These are phyloP conservation scores for Malurus melanocephalus DNA, from an alignment of 2,113 vertebrate species.

Conservation along the genomic window DNA sequence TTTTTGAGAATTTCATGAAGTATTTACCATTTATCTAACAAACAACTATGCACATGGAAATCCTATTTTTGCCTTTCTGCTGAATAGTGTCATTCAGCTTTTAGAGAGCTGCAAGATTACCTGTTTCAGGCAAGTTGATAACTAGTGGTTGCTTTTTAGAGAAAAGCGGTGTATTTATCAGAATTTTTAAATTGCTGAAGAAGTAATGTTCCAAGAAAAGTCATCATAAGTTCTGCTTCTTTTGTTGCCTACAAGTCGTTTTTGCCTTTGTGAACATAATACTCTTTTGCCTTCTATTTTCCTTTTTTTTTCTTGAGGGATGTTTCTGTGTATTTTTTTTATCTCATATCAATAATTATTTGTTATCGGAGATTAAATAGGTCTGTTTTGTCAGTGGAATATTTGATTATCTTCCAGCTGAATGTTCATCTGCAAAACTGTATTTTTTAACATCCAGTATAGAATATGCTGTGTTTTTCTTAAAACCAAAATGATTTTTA, in stretches of 20 bases:
- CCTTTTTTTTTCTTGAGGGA: fast-evolving
- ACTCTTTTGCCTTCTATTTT: background rate
- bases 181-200: conserved; percentile 3
- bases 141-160: background rate
- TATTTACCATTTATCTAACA: background rate
- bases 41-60: background rate
- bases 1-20: background rate
- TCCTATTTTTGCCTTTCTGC: background rate
- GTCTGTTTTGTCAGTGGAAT: background rate
- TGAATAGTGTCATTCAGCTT: background rate
- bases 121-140: background rate
- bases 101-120: background rate
- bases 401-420: conserved; percentile 19
- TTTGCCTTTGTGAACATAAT: conserved; percentile 37
- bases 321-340: background rate
- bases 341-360: background rate
- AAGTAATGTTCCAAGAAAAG: conserved; percentile 14
- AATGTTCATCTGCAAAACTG: background rate
- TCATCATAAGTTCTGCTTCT: background rate
- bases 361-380: conserved; percentile 5
- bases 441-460: background rate
- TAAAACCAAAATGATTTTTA: background rate
- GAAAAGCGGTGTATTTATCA: background rate
- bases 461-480: background rate
- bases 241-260: conserved; percentile 3